Conservation (phyloP, 1,140 invertebrate genomes). For the Adoxophyes honmai region DNA sequence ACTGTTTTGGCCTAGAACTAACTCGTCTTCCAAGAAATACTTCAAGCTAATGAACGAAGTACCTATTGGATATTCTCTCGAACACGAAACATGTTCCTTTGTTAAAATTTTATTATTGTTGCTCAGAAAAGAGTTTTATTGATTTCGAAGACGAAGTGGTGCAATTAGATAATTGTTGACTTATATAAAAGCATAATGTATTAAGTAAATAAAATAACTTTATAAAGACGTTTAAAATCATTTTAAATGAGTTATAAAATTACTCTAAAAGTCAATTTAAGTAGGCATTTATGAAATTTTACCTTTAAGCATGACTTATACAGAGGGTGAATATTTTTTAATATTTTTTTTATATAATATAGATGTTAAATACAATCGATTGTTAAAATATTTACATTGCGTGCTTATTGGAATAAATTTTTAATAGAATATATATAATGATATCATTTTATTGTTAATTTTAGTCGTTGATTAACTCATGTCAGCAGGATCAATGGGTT, state of each 20-base stretch:
- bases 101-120: constrained; percentile 17
- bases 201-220: constrained; percentile 3
- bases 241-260: constrained; percentile 5
- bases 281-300: constrained; percentile 2
- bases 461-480: no score
- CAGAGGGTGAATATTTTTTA: constrained; percentile 4
- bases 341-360: constrained; percentile 3
- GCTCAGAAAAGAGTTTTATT: constrained; percentile 15
- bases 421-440: no score
- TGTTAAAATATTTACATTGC: constrained; percentile 2
- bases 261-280: constrained; percentile 1
- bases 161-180: constrained; percentile 15
- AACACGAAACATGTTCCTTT: constrained; percentile 4
- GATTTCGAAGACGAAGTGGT: constrained; percentile 4
- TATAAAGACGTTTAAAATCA: constrained; percentile 4
- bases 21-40: constrained; percentile 3
- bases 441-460: no score
- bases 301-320: background rate
- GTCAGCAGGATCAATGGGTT: no score
- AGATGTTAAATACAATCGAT: background rate
- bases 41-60: background rate
- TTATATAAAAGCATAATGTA: constrained; percentile 2
- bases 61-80: background rate
- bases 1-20: constrained; percentile 11
- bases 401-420: no score